Base-by-base conservation (phyloP, 2,797 vertebrate species). In the Bucorvus abyssinicus region DNA sequence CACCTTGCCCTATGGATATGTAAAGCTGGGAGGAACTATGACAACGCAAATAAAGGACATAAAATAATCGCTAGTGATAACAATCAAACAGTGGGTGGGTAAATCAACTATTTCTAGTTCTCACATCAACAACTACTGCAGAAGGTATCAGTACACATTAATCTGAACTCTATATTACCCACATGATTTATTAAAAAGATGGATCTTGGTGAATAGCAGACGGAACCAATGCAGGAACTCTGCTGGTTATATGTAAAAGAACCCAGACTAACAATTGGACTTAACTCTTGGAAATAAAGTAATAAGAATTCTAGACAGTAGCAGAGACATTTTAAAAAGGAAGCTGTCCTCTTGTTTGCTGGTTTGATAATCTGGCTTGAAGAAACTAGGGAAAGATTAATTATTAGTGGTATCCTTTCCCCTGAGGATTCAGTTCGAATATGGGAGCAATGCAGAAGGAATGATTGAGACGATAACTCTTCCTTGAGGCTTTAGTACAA, bases 381-480 rank as follows among this genome's bases (percentile, higher is more conserved):
- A 73, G 84, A 91, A 74, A 75, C 44, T 55, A 56, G 55, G 49
- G 30, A 79, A 96, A 57, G 76, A 96, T 89, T 89, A 95, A 94
- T 95, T 89, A 78, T 65, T 83, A 77, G 26, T 45, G 49, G 57
- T 76, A 84, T 57, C 8, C 64, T 19, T 91, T 91, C 88, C 68
- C 27, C 77, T 40, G 91, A 47, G 68, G 78, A 84, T 82, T 89
- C 76, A 67, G 47, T 50, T 71, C 3, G 12, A 91, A 67, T 52
- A n/a, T n/a, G 36, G 81, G 57, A 83, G 55, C 26, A 93, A 56
- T 27, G 44, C 24, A 84, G 68, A 78, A 75, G 45, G 30, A 68
- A 32, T 75, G 64, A 88, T 17, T 49, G 84, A 94, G n/a, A 65
- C 80, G 77, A 32, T 53, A 67, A 83, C 27, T 85, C 67, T 91